Evolutionary conservation across 2,888 invertebrate species (phyloP), one percentile per base, ranked within the genome.

Genomic region (Xanthorhoe spadicearia): DNA sequence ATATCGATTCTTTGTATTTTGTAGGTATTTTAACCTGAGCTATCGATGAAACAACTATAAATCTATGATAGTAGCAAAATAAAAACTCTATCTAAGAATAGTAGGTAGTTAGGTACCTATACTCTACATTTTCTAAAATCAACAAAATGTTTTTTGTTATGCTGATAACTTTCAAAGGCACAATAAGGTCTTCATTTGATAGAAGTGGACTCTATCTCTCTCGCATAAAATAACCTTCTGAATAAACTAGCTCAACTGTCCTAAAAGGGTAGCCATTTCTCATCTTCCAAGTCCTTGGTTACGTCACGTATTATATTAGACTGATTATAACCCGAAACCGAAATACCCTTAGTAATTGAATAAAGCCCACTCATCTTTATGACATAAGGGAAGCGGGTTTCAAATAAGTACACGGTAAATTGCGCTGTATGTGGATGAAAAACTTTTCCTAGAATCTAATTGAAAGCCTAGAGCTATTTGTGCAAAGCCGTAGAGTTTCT

Each of bases 271-370:
- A 43, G 10, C 60, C 28, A 55, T 15, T 51, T 35, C 48, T 23
- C n/a, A 61, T 61, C 8, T 32, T 23, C 28, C 15, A 1, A 48
- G 15, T 5, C 32, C 49, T 50, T 49, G 17, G 35, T 49, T 46
- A 18, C 35, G 54, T 64, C 54, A 53, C 54, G 49, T 61, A 55
- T 55, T 32, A 32, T 50, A 15, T 53, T 53, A 18, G 49, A 8
- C 46, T 50, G 58, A 38, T 51, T 38, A 19, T 9, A 58, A 32
- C 15, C 50, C 49, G n/a, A 35, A 58, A 58, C 18, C 32, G 49
- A 10, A 35, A n/a, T 58, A 58, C 32, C 18, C 13, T 32, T 17
- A 13, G 8, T 18, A 17, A 59, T 51, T 50, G 35, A 50, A 50
- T 58, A 32, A 10, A 38, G n/a, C 35, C 50, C 58, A 2, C 18